Conservation (phyloP, 2,797 vertebrate species). For the Acanthurus leucopareius region DNA sequence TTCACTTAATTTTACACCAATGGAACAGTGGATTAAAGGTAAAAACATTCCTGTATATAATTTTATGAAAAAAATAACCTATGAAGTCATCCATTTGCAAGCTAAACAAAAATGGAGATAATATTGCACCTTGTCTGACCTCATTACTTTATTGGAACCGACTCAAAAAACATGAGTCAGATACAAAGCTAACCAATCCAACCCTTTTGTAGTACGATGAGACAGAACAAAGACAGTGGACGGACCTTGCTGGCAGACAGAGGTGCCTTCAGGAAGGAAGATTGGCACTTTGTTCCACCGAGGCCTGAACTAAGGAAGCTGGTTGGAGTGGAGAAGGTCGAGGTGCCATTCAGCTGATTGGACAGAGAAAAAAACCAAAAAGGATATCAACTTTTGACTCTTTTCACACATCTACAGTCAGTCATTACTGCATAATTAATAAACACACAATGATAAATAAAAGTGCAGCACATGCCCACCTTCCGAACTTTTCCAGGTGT, state of each 20-base stretch:
- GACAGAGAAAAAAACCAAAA: neutral
- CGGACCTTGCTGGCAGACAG: constrained; percentile 90
- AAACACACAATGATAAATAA: neutral
- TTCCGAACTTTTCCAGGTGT: constrained; percentile 90
- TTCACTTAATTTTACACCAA: constrained; percentile 12
- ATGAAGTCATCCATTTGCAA: neutral
- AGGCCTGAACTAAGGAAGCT: constrained; percentile 85
- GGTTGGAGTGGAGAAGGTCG: constrained; percentile 85
- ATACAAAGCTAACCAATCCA: neutral
- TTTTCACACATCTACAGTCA: neutral
- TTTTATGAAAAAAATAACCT: neutral
- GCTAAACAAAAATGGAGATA: neutral
- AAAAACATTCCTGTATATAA: neutral
- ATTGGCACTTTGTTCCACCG: constrained; percentile 82
- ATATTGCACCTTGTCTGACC: neutral
- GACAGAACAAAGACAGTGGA: neutral
- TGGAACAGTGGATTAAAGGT: neutral
- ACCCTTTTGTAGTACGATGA: neutral
- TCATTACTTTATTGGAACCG: neutral
- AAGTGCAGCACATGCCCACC: constrained; percentile 76
- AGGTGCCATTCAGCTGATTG: constrained; percentile 86
- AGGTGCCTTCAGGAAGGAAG: constrained; percentile 85
- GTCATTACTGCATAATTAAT: neutral
- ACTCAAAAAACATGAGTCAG: neutral
- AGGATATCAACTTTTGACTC: neutral